Conservation (phyloP, 1,140 invertebrate species). For the Agrypnia vestita region DNA sequence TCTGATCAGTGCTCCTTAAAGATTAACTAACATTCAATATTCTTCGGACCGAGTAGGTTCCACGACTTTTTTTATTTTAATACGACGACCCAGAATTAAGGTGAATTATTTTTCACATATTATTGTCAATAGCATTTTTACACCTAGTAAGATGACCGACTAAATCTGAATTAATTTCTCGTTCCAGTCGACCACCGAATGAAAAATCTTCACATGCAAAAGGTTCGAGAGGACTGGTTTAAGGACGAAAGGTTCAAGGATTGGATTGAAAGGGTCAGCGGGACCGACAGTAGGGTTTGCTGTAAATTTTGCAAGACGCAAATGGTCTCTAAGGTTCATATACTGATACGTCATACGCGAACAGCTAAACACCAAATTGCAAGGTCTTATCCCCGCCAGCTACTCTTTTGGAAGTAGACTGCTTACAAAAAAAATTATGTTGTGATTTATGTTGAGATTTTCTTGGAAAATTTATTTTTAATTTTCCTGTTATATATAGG, state of each 20-base stretch:
- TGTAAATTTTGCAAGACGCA: constrained; percentile 22
- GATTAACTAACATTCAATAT: too few relatives aligned
- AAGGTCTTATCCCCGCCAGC: constrained; percentile 3
- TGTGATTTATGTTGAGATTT: background rate
- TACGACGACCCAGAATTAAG: too few relatives aligned
- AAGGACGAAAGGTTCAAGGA: constrained; percentile 32
- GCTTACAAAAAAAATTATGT: background rate
- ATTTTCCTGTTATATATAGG: too few relatives aligned
- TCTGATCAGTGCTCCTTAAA: too few relatives aligned
- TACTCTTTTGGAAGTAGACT: constrained; percentile 5
- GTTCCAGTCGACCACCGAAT: constrained; percentile 4
- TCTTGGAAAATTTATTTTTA: background rate
- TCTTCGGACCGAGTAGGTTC: too few relatives aligned
- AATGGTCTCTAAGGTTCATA: constrained; percentile 39
- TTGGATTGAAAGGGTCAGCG: constrained; percentile 32
- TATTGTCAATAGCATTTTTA: too few relatives aligned
- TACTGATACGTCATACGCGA: constrained; percentile 32
- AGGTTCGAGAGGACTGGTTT: constrained; percentile 32
- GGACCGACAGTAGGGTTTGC: constrained; percentile 23
- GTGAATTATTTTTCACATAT: too few relatives aligned
- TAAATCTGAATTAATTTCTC: constrained; percentile 1
- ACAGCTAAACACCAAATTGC: constrained; percentile 29
- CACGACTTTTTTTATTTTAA: too few relatives aligned
- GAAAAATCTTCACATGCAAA: constrained; percentile 10
- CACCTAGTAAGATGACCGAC: background rate